Conservation (phyloP, 2,113 vertebrate genomes). For the Hemicordylus capensis region DNA sequence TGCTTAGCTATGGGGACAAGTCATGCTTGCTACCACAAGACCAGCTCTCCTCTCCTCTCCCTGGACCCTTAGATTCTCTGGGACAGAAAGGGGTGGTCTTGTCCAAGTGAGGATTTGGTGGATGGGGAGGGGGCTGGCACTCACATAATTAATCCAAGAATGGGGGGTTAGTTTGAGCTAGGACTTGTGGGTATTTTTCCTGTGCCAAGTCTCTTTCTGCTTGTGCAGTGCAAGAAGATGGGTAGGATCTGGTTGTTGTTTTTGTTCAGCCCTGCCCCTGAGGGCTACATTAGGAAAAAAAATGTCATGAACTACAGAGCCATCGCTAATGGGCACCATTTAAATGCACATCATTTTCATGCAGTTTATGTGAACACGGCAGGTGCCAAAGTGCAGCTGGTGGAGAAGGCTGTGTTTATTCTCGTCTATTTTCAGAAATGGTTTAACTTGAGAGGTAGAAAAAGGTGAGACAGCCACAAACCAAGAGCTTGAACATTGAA, state of each 20-base stretch:
- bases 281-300: neutral
- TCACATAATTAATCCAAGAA: neutral
- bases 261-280: neutral
- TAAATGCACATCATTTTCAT: constrained; percentile 12
- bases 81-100: neutral
- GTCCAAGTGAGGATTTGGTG: too few relatives aligned
- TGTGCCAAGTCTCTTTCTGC: neutral
- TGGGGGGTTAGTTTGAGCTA: neutral
- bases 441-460: neutral
- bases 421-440: constrained; percentile 6
- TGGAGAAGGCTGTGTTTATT: neutral
- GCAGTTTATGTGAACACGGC: neutral
- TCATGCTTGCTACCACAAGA: too few relatives aligned
- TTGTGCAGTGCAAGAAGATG: neutral
- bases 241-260: neutral
- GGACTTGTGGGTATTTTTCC: neutral
- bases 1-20: too few relatives aligned
- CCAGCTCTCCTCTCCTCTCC: too few relatives aligned
- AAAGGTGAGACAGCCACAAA: neutral
- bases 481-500: neutral
- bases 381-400: neutral
- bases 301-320: neutral
- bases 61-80: neutral
- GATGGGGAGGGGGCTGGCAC: neutral
- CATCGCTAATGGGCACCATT: constrained; percentile 7